These are phyloP conservation scores for Holocentrus rufus DNA, from an alignment of 2,797 vertebrate species.

Conservation along the genomic window DNA sequence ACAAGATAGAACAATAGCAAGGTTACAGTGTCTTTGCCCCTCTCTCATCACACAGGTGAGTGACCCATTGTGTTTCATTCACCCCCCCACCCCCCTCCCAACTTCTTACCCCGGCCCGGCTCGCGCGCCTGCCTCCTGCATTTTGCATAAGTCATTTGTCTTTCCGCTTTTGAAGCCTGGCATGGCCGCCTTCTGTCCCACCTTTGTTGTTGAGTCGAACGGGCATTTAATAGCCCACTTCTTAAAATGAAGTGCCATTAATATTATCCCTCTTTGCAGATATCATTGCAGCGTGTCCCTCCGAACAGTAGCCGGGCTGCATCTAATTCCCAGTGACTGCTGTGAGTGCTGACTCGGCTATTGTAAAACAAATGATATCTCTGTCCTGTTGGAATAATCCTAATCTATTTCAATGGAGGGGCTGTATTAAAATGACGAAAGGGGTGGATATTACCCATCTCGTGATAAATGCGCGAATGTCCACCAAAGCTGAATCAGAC, in stretches of 20 bases:
- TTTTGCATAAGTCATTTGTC: conserved; percentile 51
- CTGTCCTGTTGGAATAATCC: conserved; percentile 81
- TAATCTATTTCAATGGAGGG: conserved; percentile 78
- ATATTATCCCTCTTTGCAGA: conserved; percentile 61
- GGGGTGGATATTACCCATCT: conserved; percentile 65
- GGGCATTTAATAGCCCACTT: conserved; percentile 39
- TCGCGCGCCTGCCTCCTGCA: background rate
- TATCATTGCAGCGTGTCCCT: conserved; percentile 44
- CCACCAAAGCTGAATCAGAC: conserved; percentile 83
- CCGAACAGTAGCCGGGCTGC: conserved; percentile 42
- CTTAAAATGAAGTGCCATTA: conserved; percentile 54
- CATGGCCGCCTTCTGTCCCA: background rate
- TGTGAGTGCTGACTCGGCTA: conserved; percentile 76
- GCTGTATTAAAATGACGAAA: conserved; percentile 71
- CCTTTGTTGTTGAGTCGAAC: conserved; percentile 37
- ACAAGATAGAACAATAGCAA: conserved; percentile 77
- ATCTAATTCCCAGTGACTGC: conserved; percentile 74
- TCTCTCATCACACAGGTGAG: conserved; percentile 56
- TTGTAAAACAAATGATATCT: conserved; percentile 81
- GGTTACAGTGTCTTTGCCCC: conserved; percentile 76
- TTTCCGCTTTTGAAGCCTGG: conserved; percentile 27
- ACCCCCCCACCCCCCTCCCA: too few relatives aligned
- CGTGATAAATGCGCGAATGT: conserved; percentile 88
- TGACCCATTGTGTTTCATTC: conserved; percentile 54
- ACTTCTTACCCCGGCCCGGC: conserved; percentile 17